A percentile compares a stretch with the other conserved stretches of the same genome.
Evolutionary conservation across 2,888 invertebrate genomes (phyloP).

Genomic region (Platycheirus rosarum): DNA sequence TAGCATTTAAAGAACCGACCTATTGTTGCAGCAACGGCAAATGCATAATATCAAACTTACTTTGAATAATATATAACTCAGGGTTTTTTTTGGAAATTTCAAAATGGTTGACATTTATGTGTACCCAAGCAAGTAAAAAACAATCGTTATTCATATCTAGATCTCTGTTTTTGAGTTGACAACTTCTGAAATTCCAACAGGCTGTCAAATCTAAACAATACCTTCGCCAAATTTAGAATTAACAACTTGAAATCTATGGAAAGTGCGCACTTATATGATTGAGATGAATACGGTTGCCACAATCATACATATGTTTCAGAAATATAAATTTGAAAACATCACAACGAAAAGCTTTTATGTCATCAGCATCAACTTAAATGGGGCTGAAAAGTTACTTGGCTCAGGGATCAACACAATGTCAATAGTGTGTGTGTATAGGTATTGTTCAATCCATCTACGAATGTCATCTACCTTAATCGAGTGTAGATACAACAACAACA

Average conservation of each 20-base stretch:
- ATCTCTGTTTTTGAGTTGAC: constrained; percentile 10
- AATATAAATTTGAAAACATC: constrained; percentile 5
- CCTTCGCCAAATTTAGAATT: too few relatives aligned
- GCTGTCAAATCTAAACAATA: background rate
- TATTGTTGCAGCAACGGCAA: too few relatives aligned
- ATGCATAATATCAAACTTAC: too few relatives aligned
- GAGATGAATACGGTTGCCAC: constrained; percentile 1
- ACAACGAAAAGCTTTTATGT: constrained; percentile 4
- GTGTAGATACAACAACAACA: constrained; percentile 31
- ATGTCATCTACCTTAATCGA: constrained; percentile 42
- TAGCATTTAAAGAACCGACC: background rate
- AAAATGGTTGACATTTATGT: too few relatives aligned
- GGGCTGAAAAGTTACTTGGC: constrained; percentile 8
- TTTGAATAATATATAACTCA: too few relatives aligned
- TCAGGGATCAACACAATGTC: constrained; percentile 24
- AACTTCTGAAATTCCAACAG: background rate
- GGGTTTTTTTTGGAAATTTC: too few relatives aligned
- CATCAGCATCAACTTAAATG: constrained; percentile 1
- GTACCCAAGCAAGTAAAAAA: too few relatives aligned
- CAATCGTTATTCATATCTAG: background rate
- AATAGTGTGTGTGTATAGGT: constrained; percentile 1
- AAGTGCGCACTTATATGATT: background rate
- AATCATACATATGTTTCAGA: constrained; percentile 3
- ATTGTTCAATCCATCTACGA: constrained; percentile 31
- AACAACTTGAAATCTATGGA: background rate